phyloP scores from a whole-genome alignment of 92 coral and sea anemone genomes.

The Porites lobata region DNA sequence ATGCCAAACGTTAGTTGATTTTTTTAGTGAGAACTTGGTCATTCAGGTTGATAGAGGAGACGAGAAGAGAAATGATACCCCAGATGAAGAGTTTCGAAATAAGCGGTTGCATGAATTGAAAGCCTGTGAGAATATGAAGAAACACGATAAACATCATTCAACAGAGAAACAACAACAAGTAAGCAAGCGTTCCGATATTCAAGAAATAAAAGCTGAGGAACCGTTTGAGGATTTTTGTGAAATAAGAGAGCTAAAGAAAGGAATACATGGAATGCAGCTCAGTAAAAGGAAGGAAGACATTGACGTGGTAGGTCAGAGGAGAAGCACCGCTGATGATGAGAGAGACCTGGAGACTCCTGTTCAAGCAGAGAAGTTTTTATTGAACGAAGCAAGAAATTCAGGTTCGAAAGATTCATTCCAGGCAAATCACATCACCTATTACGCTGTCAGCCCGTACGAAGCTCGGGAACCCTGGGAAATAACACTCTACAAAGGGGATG shows the following conservation, averaged over 20 bases:
- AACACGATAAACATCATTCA: not conserved
- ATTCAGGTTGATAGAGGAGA: not conserved
- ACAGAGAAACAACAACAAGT: not conserved
- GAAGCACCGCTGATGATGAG: not conserved
- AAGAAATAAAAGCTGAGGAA: not conserved
- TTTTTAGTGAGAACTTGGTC: not conserved
- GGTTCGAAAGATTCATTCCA: not conserved
- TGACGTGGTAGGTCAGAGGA: not conserved
- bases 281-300: not conserved
- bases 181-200: not conserved
- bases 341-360: not conserved
- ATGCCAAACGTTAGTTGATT: not conserved
- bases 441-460: not conserved
- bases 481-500: conserved; percentile 17
- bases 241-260: too few species aligned
- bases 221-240: not conserved
- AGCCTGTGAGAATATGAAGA: not conserved
- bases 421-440: not conserved
- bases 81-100: not conserved
- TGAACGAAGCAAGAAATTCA: not conserved
- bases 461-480: conserved; percentile 8
- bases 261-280: not conserved
- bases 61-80: not conserved
- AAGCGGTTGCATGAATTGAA: not conserved
- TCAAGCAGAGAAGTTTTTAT: not conserved